These are phyloP conservation scores for Peromyscus aztecus DNA, from an alignment of 2,797 vertebrate genomes.

Conservation along the genomic window DNA sequence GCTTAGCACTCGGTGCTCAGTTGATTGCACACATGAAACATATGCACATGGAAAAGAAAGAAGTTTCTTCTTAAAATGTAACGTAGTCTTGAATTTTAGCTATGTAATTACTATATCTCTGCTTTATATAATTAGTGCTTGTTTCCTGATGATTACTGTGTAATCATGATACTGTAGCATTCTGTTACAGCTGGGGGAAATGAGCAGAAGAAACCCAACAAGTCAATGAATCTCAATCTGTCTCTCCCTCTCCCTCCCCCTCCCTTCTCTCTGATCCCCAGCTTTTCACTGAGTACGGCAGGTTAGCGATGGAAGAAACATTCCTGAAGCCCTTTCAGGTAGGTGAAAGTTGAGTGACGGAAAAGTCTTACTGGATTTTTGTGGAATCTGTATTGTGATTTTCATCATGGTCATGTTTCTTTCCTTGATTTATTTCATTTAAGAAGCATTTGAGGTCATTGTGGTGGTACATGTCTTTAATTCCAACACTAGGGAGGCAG, in stretches of 20 bases:
- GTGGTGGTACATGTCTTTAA: background rate
- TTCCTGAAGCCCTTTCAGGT: slow-evolving; percentile 99
- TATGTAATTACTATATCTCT: background rate
- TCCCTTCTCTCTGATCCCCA: slow-evolving; percentile 81
- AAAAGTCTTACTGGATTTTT: slow-evolving; percentile 52
- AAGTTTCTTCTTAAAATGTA: slow-evolving; percentile 52
- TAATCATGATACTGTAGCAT: slow-evolving; percentile 44
- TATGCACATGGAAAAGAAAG: background rate
- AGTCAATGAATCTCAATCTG: slow-evolving; percentile 59
- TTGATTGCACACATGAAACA: too few relatives aligned
- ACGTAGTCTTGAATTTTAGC: slow-evolving; percentile 11
- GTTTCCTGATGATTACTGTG: slow-evolving; percentile 52
- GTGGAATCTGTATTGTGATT: background rate
- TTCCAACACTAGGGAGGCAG: background rate
- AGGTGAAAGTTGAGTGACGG: slow-evolving; percentile 72
- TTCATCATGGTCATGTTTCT: slow-evolving; percentile 39
- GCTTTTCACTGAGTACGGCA: slow-evolving; percentile 99
- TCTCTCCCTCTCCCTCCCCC: slow-evolving; percentile 36
- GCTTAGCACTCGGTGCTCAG: background rate
- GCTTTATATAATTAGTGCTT: slow-evolving; percentile 51
- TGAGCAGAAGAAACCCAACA: slow-evolving; percentile 54
- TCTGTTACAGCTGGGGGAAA: background rate
- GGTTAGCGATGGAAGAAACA: slow-evolving; percentile 98
- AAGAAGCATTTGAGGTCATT: slow-evolving; percentile 20
- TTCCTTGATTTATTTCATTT: slow-evolving; percentile 46